phyloP scores from a whole-genome alignment of 2,888 invertebrate genomes.

The Microctonus aethiopoides region DNA sequence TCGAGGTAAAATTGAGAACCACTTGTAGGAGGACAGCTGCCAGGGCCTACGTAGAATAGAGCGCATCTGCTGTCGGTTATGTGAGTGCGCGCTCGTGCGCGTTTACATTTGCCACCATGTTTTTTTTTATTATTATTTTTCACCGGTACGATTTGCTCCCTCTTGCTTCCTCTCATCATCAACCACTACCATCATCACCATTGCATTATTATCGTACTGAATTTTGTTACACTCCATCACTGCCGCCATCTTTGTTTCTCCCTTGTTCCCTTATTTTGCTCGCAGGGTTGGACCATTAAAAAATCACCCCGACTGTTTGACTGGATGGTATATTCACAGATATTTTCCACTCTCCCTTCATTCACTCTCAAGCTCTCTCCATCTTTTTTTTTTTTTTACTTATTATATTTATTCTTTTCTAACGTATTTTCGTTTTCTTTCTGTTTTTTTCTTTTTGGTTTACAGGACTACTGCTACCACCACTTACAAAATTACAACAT shows the following conservation, averaged over 20 bases:
- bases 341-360: background rate
- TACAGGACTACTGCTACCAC: constrained; percentile 24
- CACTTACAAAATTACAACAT: background rate
- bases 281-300: constrained; percentile 8
- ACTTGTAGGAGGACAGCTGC: constrained; percentile 67
- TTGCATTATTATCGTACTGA: constrained; percentile 3
- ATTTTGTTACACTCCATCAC: background rate
- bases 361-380: no score
- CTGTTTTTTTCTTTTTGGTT: constrained; percentile 24
- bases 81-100: constrained; percentile 58
- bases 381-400: background rate
- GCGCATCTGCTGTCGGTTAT: constrained; percentile 66
- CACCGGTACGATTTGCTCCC: background rate
- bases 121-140: no score
- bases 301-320: constrained; percentile 13
- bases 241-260: background rate
- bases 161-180: background rate
- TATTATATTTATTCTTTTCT: constrained; percentile 2
- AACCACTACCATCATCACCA: background rate
- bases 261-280: background rate
- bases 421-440: constrained; percentile 2
- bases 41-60: constrained; percentile 40
- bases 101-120: constrained; percentile 13
- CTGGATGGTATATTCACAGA: constrained; percentile 15
- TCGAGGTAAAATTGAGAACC: constrained; percentile 59